These are phyloP conservation scores for Macrotis lagotis DNA, from an alignment of 2,113 vertebrate species.

Conservation along the genomic window DNA sequence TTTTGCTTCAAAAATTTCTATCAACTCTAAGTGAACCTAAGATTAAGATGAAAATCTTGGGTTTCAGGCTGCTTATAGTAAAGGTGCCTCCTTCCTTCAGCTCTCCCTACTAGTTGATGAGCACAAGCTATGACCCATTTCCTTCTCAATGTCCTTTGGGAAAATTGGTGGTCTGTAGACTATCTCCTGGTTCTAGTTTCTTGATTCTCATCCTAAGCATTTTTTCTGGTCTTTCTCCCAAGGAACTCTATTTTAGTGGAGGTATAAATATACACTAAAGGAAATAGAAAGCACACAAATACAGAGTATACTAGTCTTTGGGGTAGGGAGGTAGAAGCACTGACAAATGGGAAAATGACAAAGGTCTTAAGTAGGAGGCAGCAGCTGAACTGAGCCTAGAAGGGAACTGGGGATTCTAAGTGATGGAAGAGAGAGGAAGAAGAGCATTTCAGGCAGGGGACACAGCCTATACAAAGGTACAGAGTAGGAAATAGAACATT, in stretches of 20 bases:
- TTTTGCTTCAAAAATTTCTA: not conserved
- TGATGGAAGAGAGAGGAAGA: not conserved
- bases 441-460: not conserved
- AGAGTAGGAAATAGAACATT: not conserved
- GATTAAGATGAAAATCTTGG: conserved; percentile 4
- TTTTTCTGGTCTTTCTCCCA: not conserved
- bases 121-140: conserved; percentile 38
- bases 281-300: not conserved
- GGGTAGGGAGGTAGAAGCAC: not conserved
- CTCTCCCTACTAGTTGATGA: not conserved
- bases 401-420: not conserved
- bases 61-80: not conserved
- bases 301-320: not conserved
- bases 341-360: not conserved
- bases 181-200: not conserved
- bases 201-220: conserved; percentile 36
- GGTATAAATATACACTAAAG: not conserved
- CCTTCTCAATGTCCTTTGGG: conserved; percentile 44
- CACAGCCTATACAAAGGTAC: not conserved
- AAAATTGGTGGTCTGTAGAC: conserved; percentile 27
- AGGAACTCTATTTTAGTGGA: not conserved
- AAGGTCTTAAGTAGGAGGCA: not conserved
- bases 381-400: not conserved
- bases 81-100: not conserved
- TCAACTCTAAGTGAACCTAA: not conserved